These are phyloP conservation scores for Meteorus colon DNA, from an alignment of 2,888 invertebrate genomes.

Conservation along the genomic window DNA sequence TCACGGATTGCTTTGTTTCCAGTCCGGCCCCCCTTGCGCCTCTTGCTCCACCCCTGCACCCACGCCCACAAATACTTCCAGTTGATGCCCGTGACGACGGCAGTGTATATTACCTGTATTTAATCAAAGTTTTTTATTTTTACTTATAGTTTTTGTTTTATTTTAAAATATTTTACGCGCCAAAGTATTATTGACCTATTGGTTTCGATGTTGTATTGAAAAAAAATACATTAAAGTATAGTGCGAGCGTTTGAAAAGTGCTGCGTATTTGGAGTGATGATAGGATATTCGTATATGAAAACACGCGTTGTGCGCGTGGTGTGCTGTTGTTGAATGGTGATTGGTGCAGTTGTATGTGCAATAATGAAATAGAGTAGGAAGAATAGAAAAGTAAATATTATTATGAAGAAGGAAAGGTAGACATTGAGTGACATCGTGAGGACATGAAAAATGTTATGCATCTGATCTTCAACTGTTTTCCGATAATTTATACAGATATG, in stretches of 20 bases:
- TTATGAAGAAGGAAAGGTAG: constrained; percentile 21
- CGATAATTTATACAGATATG: constrained; percentile 38
- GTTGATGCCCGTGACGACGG: constrained; percentile 8
- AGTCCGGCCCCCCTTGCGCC: constrained; percentile 1
- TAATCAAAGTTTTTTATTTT: not conserved
- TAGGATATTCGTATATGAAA: not conserved
- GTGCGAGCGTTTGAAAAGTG: not conserved
- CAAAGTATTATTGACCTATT: not conserved
- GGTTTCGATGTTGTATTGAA: not conserved
- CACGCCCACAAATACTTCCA: constrained; percentile 11
- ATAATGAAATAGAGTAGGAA: not conserved
- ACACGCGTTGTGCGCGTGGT: constrained; percentile 5
- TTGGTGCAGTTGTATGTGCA: not conserved
- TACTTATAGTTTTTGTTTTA: not conserved
- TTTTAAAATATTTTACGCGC: not conserved
- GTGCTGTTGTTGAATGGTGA: constrained; percentile 5
- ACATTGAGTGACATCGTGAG: constrained; percentile 39
- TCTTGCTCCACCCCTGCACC: constrained; percentile 13
- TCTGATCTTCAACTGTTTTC: constrained; percentile 30
- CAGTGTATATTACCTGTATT: not conserved
- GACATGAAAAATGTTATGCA: constrained; percentile 36
- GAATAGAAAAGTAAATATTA: not conserved
- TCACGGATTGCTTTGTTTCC: constrained; percentile 11
- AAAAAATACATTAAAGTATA: too few relatives aligned
- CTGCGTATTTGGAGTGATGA: constrained; percentile 12